phyloP scores from a whole-genome alignment of 1,140 invertebrate genomes.

The Alviniconcha marisindica region DNA sequence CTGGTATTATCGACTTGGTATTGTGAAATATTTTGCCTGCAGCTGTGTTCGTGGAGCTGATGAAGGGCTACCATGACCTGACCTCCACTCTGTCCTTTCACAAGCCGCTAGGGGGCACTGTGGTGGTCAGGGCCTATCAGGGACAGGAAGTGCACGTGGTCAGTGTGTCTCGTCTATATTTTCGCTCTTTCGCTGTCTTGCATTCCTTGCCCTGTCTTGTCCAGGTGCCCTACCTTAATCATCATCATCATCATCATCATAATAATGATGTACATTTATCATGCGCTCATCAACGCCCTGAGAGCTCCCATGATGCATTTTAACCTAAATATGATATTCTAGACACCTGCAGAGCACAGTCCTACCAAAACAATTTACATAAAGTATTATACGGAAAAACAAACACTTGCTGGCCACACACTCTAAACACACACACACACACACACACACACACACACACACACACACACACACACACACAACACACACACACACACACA shows the following conservation, averaged over 20 bases:
- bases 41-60: constrained; percentile 49
- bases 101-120: too few relatives aligned
- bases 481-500: too few relatives aligned
- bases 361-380: too few relatives aligned
- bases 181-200: not conserved
- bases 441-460: too few relatives aligned
- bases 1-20: too few relatives aligned
- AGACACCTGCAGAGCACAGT: too few relatives aligned
- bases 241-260: not conserved
- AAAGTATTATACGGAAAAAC: too few relatives aligned
- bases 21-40: not conserved
- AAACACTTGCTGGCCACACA: too few relatives aligned
- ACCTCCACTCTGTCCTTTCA: not conserved
- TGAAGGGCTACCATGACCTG: constrained; percentile 53
- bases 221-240: too few relatives aligned
- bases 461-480: too few relatives aligned
- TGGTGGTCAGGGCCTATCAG: constrained; percentile 28
- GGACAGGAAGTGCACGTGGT: constrained; percentile 56
- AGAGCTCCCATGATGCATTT: not conserved
- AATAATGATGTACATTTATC: not conserved
- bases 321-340: not conserved
- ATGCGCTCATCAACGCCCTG: not conserved
- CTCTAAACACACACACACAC: too few relatives aligned
- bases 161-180: not conserved
- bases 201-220: not conserved